Conservation (phyloP, 1,140 invertebrate species). For the Sarcophaga bullata region DNA sequence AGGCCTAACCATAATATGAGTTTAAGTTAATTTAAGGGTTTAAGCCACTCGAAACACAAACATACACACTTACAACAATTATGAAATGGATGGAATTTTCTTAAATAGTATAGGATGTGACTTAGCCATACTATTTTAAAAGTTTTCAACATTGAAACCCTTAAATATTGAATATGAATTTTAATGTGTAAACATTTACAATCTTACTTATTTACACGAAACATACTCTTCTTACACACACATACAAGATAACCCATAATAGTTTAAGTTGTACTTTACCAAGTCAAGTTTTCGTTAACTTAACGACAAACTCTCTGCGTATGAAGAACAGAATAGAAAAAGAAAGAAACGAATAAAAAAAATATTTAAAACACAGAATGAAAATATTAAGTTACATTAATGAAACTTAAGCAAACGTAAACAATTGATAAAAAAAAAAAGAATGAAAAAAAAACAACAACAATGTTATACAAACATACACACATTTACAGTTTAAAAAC, state of each 20-base stretch:
- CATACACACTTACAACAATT: too few relatives aligned
- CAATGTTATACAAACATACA: background rate
- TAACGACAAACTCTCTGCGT: too few relatives aligned
- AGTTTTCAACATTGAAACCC: background rate
- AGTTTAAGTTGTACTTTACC: slow-evolving; percentile 17
- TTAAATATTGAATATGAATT: background rate
- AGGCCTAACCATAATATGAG: too few relatives aligned
- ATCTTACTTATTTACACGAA: too few relatives aligned
- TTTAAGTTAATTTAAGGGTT: too few relatives aligned
- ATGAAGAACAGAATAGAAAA: background rate
- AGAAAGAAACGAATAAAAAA: background rate
- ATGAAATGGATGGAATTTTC: too few relatives aligned
- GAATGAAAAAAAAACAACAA: background rate
- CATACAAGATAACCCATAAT: slow-evolving; percentile 7
- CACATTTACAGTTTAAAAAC: background rate
- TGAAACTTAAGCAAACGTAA: slow-evolving; percentile 17
- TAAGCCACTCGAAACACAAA: too few relatives aligned
- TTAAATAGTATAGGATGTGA: too few relatives aligned
- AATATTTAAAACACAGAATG: background rate
- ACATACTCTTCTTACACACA: too few relatives aligned
- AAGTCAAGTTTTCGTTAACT: slow-evolving; percentile 13
- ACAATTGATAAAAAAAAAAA: slow-evolving; percentile 16
- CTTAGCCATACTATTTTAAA: too few relatives aligned
- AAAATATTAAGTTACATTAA: slow-evolving; percentile 17
- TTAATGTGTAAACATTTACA: too few relatives aligned